phyloP scores from a whole-genome alignment of 1,140 invertebrate species.

The Arctopsyche grandis region DNA sequence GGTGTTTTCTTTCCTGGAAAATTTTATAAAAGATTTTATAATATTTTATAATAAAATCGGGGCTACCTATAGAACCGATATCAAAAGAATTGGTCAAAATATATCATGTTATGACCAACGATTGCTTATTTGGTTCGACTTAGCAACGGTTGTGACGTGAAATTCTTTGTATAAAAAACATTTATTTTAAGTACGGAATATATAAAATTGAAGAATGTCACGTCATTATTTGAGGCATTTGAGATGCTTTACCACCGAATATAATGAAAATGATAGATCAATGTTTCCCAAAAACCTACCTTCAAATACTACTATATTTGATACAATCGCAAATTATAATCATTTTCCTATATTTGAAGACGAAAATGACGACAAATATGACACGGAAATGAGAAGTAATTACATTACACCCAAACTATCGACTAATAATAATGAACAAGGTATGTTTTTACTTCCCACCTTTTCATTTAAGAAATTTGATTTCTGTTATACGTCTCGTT shows the following conservation, averaged over 20 bases:
- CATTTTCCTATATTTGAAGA: conserved; percentile 2
- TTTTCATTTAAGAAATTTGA: neutral
- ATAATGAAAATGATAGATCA: conserved; percentile 16
- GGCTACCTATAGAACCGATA: too few species aligned
- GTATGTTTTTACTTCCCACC: neutral
- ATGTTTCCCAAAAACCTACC: conserved; percentile 1
- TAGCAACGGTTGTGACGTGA: neutral
- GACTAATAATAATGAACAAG: neutral
- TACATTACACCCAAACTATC: neutral
- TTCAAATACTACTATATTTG: neutral
- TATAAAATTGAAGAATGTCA: neutral
- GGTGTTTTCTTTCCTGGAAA: too few species aligned
- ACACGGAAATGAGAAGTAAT: conserved; percentile 29
- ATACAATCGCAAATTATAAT: neutral
- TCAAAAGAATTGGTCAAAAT: too few species aligned
- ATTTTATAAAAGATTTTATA: too few species aligned
- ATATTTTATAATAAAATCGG: too few species aligned
- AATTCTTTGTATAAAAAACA: neutral
- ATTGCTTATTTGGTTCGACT: too few species aligned
- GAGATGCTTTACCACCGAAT: neutral
- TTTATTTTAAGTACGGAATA: too few species aligned
- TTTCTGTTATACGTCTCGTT: neutral
- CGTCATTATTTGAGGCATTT: neutral
- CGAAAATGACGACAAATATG: neutral
- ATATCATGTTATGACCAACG: too few species aligned